Evolutionary conservation across 2,888 invertebrate species (phyloP), one percentile per base, ranked within the genome.

Genomic region (Bellardia pandia): DNA sequence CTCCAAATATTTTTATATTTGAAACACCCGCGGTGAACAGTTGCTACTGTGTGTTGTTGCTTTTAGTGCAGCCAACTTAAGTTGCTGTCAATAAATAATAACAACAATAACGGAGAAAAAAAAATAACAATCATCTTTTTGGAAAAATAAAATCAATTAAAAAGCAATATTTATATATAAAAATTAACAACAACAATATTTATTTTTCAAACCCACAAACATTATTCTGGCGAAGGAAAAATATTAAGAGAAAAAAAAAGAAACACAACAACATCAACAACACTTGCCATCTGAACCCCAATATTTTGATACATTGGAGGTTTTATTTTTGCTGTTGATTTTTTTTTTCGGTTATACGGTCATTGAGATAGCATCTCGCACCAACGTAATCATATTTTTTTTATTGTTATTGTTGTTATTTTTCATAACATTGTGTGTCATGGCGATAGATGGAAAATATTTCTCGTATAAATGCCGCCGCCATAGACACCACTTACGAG

Each of bases 361-460:
- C 79, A 79, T 71, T 76, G 79, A 69, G 86, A 86, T 86, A 86
- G 14, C 79, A 86, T 86, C 86, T 77, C 64, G 71, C 75, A 83
- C 58, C 75, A 86, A 83, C 86, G 84, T 84, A 86, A 83, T 86
- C 86, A 84, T 79, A 86, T 78, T 83, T 82, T 77, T 60, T 16
- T 37, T 64, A 9, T 16, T 16, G 33, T 37, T 60, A 11, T 37
- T 60, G 71, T 71, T 79, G 42, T 53, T 71, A 62, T 58, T 82
- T 84, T 72, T 72, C 72, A 78, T 84, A 84, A 84, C 64, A 72
- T 78, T 84, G 79, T 86, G 71, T 86, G 86, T 83, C 86, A 84
- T 71, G 84, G 79, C 76, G 71, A 76, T 78, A 78, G 79, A 85
- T 80, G 16, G 74, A 80, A 68, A 74, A 79, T 74, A 75, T 58